Conservation (phyloP, 1,140 invertebrate genomes). For the Drosophila ogumai region DNA sequence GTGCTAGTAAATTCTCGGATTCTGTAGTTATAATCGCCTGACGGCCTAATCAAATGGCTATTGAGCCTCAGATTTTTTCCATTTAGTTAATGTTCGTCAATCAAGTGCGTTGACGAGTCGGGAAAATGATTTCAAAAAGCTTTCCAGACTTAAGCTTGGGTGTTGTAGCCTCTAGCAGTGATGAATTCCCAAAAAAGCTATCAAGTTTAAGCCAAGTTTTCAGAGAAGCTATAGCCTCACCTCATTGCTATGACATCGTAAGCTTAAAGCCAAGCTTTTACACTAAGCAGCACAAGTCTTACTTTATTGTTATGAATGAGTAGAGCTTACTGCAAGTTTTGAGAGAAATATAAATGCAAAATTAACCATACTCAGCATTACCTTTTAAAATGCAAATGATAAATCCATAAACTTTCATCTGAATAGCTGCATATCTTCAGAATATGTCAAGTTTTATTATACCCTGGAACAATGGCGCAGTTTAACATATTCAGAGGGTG, state of each 20-base stretch:
- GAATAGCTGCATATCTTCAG: neutral
- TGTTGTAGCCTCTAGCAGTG: slow-evolving; percentile 5
- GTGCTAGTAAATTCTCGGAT: slow-evolving; percentile 9
- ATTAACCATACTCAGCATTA: neutral
- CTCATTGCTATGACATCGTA: neutral
- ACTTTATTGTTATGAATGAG: too few species aligned
- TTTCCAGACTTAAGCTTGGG: neutral
- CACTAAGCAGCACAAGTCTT: slow-evolving; percentile 8
- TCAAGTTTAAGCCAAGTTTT: slow-evolving; percentile 12
- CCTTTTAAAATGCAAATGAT: neutral
- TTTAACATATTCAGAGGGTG: neutral
- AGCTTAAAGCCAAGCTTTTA: slow-evolving; percentile 24
- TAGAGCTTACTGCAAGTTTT: neutral
- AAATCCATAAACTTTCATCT: neutral
- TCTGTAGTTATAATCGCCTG: slow-evolving; percentile 16
- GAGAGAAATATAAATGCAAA: slow-evolving; percentile 1
- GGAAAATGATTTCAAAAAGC: slow-evolving; percentile 10
- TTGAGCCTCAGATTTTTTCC: slow-evolving; percentile 22
- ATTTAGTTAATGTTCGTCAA: neutral
- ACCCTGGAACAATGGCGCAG: neutral
- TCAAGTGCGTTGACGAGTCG: neutral
- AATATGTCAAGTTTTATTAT: neutral
- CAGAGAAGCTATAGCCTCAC: neutral
- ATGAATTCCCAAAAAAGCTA: neutral
- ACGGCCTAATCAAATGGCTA: slow-evolving; percentile 36